Evolutionary conservation across 1,140 invertebrate species (phyloP).

Genomic region (Metopolophium dirhodum): DNA sequence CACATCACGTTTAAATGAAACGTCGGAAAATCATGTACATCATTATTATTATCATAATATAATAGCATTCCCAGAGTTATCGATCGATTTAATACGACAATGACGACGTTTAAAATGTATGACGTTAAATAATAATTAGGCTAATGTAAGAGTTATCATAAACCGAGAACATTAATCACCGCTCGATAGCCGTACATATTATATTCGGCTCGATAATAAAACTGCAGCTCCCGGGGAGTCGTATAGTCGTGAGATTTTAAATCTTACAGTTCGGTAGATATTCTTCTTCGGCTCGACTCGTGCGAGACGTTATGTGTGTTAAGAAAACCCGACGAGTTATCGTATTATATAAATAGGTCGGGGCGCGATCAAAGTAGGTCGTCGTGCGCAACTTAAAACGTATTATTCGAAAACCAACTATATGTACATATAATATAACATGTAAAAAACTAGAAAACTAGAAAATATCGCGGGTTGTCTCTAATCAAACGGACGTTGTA

Average conservation of each 20-base stretch:
- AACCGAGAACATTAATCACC: neutral
- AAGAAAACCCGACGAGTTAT: neutral
- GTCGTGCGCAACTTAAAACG: neutral
- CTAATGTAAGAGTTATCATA: neutral
- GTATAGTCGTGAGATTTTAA: neutral
- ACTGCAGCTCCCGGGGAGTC: neutral
- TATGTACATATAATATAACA: neutral
- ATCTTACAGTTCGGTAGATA: neutral
- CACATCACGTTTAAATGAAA: neutral
- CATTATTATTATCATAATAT: neutral
- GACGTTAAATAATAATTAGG: neutral
- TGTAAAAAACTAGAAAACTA: neutral
- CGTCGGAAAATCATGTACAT: neutral
- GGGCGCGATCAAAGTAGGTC: neutral
- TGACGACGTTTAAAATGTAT: neutral
- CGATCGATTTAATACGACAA: neutral
- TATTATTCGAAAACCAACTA: neutral
- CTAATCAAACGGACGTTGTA: neutral
- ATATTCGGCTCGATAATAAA: neutral
- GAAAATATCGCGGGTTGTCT: neutral
- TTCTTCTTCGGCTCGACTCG: neutral
- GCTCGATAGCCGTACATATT: neutral
- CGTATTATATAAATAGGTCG: neutral
- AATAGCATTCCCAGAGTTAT: neutral
- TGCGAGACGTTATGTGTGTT: neutral